phyloP scores from a whole-genome alignment of 2,888 invertebrate genomes.

The Eucera pruinosa region DNA sequence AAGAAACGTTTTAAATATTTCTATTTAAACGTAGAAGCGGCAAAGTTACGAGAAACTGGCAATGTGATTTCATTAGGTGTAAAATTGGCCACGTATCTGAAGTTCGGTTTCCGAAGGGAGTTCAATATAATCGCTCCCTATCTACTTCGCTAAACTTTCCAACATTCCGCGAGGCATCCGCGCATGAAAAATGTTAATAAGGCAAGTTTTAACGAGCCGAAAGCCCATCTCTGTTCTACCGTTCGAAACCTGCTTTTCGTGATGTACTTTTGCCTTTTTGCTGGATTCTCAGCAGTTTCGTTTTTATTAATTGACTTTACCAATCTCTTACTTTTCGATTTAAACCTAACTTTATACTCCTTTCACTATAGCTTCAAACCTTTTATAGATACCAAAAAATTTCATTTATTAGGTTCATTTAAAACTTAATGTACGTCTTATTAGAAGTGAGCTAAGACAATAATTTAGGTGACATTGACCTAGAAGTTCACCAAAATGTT shows the following conservation, averaged over 20 bases:
- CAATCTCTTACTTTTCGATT: constrained; percentile 11
- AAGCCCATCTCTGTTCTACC: constrained; percentile 59
- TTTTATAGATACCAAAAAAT: constrained; percentile 42
- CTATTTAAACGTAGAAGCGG: not conserved
- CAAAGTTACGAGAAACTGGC: not conserved
- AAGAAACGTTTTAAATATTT: not conserved
- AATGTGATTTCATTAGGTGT: constrained; percentile 58
- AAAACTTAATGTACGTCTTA: constrained; percentile 32
- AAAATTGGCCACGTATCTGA: constrained; percentile 66
- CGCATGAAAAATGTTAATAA: constrained; percentile 83
- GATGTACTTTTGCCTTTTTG: constrained; percentile 37
- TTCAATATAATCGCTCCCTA: constrained; percentile 61
- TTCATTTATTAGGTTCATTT: constrained; percentile 26
- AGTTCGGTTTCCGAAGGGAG: constrained; percentile 55
- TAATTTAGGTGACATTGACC: not conserved
- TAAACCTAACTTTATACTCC: constrained; percentile 37
- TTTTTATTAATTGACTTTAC: constrained; percentile 76
- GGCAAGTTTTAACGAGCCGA: constrained; percentile 82
- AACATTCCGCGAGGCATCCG: constrained; percentile 79
- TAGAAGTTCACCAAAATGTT: constrained; percentile 37
- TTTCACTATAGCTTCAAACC: constrained; percentile 25
- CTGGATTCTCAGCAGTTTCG: constrained; percentile 56
- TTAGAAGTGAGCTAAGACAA: constrained; percentile 21
- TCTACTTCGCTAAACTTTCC: constrained; percentile 77
- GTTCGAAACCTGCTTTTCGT: constrained; percentile 46